Evolutionary conservation across 1,140 invertebrate genomes (phyloP).

Genomic region (Drosophila nigrodunni): DNA sequence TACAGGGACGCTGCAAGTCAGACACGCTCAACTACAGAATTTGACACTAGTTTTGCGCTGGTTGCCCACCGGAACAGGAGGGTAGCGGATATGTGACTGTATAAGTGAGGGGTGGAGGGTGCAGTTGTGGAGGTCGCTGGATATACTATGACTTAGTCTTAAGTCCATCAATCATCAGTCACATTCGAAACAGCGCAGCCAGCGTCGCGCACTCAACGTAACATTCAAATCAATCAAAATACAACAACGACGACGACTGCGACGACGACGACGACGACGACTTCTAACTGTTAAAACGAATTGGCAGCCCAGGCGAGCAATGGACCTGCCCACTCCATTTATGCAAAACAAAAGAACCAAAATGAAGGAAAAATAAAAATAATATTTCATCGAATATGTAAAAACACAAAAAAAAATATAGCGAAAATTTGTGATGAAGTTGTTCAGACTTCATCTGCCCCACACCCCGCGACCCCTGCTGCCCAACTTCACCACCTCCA

Average conservation of each 20-base stretch:
- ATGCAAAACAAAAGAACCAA: conserved; percentile 64
- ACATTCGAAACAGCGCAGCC: conserved; percentile 58
- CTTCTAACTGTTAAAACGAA: conserved; percentile 62
- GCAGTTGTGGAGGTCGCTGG: not conserved
- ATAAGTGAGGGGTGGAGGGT: conserved; percentile 1
- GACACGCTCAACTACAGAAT: no score
- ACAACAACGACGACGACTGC: conserved; percentile 23
- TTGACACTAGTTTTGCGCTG: conserved; percentile 5
- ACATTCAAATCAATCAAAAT: conserved; percentile 84
- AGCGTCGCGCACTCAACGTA: conserved; percentile 75
- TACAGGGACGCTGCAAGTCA: conserved; percentile 18
- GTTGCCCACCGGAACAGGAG: conserved; percentile 38
- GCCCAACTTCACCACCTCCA: not conserved
- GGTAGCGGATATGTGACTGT: conserved; percentile 3
- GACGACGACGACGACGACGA: conserved; percentile 45
- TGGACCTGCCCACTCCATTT: conserved; percentile 38
- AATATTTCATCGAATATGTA: conserved; percentile 79
- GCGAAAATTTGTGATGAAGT: conserved; percentile 52
- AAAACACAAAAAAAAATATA: conserved; percentile 7
- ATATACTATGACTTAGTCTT: conserved; percentile 50
- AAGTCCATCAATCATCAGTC: conserved; percentile 83
- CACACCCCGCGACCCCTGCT: not conserved
- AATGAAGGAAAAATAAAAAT: conserved; percentile 35
- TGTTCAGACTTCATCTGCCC: conserved; percentile 24
- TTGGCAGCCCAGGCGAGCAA: conserved; percentile 40